Percentiles rank a stretch among this genome's conserved stretches.
phyloP scores from a whole-genome alignment of 1,140 invertebrate species.

The Agraylea sexmaculata region DNA sequence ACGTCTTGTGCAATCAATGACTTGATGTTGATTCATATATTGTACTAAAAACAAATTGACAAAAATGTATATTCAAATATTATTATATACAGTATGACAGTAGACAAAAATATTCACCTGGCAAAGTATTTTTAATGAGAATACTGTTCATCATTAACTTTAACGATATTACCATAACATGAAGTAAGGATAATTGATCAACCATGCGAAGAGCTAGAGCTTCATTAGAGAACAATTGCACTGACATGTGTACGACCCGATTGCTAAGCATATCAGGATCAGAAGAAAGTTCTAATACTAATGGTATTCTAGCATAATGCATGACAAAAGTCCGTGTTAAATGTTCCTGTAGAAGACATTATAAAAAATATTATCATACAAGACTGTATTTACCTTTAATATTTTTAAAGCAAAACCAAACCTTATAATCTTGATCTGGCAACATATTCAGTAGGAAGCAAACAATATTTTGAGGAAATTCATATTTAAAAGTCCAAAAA shows the following conservation, averaged over 20 bases:
- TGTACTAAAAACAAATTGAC: constrained; percentile 45
- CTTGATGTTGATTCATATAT: constrained; percentile 70
- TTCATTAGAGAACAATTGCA: constrained; percentile 92
- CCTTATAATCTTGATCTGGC: constrained; percentile 91
- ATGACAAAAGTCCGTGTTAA: constrained; percentile 89
- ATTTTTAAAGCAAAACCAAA: constrained; percentile 24
- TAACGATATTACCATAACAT: constrained; percentile 89
- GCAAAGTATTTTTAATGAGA: constrained; percentile 73
- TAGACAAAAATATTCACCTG: constrained; percentile 48
- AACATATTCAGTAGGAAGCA: constrained; percentile 93
- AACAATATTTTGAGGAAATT: constrained; percentile 94
- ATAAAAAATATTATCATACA: background rate
- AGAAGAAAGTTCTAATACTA: constrained; percentile 72
- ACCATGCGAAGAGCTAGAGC: constrained; percentile 81
- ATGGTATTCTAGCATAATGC: constrained; percentile 89
- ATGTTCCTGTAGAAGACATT: constrained; percentile 52
- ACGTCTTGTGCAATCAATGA: constrained; percentile 83
- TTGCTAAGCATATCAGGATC: constrained; percentile 89
- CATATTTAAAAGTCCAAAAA: constrained; percentile 95
- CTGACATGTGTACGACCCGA: constrained; percentile 92
- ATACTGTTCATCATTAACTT: constrained; percentile 90
- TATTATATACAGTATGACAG: no score
- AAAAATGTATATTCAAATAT: background rate
- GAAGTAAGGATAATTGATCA: constrained; percentile 75
- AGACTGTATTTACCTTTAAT: background rate